Percentiles rank a stretch among this genome's conserved stretches.
Evolutionary conservation across 1,140 invertebrate genomes (phyloP).

Genomic region (Heliconius congener): DNA sequence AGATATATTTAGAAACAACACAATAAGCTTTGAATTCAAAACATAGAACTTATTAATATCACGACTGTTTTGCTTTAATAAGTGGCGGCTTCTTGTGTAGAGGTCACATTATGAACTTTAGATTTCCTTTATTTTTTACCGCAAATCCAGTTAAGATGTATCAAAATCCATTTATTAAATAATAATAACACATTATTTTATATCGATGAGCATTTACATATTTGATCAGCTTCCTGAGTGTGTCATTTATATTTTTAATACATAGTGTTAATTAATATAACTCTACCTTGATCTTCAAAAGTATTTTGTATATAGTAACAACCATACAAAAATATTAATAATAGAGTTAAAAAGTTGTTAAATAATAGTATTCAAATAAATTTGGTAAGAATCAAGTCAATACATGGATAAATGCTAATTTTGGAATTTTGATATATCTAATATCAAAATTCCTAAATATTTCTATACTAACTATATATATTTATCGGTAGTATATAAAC

Average conservation of each 20-base stretch:
- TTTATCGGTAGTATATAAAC: no score
- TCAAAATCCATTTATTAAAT: slow-evolving; percentile 1
- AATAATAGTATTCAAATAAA: no score
- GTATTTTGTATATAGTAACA: no score
- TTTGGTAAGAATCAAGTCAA: no score
- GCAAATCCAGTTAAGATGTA: not conserved
- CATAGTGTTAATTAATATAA: no score
- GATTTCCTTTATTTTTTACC: not conserved
- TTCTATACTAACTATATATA: no score
- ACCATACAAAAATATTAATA: not conserved
- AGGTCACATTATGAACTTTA: not conserved
- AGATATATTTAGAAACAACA: not conserved
- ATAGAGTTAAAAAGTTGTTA: not conserved
- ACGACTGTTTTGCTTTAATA: not conserved
- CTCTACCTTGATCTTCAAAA: no score
- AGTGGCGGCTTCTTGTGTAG: not conserved
- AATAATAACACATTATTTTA: not conserved
- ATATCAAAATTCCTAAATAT: no score
- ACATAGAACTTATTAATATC: not conserved
- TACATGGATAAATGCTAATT: no score
- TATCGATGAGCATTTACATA: slow-evolving; percentile 9
- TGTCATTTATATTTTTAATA: not conserved
- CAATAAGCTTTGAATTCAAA: not conserved
- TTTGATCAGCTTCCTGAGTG: not conserved
- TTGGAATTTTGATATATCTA: no score